Evolutionary conservation across 2,888 invertebrate genomes (phyloP).

Genomic region (Phengaris alcon): DNA sequence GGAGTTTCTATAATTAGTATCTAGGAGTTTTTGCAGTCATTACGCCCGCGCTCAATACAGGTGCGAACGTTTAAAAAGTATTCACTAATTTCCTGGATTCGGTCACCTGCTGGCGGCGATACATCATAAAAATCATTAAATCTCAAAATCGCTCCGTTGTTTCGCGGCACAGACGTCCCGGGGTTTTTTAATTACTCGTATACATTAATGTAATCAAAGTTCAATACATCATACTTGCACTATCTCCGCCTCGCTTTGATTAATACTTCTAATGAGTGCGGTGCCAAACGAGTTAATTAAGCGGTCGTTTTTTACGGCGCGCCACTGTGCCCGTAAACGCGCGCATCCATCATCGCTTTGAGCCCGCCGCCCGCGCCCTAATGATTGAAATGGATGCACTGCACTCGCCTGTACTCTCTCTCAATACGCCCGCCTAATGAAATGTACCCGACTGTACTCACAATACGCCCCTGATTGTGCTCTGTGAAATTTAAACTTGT

Average conservation of each 20-base stretch:
- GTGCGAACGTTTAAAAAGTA: constrained; percentile 20
- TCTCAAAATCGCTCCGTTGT: constrained; percentile 32
- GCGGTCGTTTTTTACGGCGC: constrained; percentile 71
- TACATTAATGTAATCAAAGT: constrained; percentile 78
- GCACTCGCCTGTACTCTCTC: constrained; percentile 7
- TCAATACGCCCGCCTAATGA: not conserved
- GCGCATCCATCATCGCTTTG: constrained; percentile 77
- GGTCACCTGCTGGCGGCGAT: constrained; percentile 49
- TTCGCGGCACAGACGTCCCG: constrained; percentile 54
- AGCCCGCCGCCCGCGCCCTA: constrained; percentile 66
- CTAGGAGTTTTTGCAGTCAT: constrained; percentile 24
- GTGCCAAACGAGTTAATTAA: constrained; percentile 80
- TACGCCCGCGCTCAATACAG: constrained; percentile 9
- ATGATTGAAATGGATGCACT: constrained; percentile 66
- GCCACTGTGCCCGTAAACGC: constrained; percentile 76
- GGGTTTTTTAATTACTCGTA: constrained; percentile 74
- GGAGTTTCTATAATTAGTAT: constrained; percentile 22
- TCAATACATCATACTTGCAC: constrained; percentile 75
- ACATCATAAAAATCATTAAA: constrained; percentile 57
- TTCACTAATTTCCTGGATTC: constrained; percentile 39
- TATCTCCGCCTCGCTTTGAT: constrained; percentile 76
- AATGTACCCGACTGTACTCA: constrained; percentile 12
- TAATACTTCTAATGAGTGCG: constrained; percentile 79
- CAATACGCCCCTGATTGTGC: constrained; percentile 25
- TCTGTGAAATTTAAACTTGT: constrained; percentile 9